A percentile compares a stretch with the other conserved stretches of the same genome.
phyloP scores from a whole-genome alignment of 2,113 vertebrate species.

The Motacilla tschutschensis region DNA sequence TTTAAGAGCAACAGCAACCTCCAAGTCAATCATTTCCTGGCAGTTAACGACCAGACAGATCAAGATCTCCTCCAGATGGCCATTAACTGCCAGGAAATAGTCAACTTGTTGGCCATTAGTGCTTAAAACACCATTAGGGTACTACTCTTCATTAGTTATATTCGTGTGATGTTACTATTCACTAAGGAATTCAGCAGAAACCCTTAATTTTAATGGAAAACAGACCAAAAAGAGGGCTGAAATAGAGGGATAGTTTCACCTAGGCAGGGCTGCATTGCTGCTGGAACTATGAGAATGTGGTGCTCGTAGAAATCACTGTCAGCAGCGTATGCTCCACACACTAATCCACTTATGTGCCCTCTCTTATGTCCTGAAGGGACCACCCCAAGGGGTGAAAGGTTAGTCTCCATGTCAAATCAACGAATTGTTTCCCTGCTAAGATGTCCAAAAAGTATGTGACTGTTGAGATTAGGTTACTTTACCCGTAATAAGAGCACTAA shows the following conservation, averaged over 20 bases:
- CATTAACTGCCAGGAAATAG: slow-evolving; percentile 53
- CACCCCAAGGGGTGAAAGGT: slow-evolving; percentile 57
- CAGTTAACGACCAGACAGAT: slow-evolving; percentile 19
- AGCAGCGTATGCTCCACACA: neutral
- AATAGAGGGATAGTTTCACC: neutral
- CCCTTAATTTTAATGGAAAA: neutral
- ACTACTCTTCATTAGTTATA: slow-evolving; percentile 8
- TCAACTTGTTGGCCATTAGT: neutral
- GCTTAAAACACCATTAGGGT: neutral
- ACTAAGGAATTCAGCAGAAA: neutral
- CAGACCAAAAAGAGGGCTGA: neutral
- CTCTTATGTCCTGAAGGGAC: slow-evolving; percentile 15
- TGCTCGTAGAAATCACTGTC: neutral
- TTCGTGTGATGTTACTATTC: neutral
- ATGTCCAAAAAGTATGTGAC: slow-evolving; percentile 24
- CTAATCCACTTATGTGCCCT: neutral
- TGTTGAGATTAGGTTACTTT: slow-evolving; percentile 41
- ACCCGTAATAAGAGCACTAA: neutral
- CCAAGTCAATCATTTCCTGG: slow-evolving; percentile 44
- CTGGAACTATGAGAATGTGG: neutral
- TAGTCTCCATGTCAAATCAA: slow-evolving; percentile 46
- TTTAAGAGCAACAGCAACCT: slow-evolving; percentile 15
- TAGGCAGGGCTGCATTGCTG: neutral
- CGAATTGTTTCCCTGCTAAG: neutral
- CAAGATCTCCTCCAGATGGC: slow-evolving; percentile 51